Conservation (phyloP, 1,140 invertebrate species). For the Agraylea sexmaculata region DNA sequence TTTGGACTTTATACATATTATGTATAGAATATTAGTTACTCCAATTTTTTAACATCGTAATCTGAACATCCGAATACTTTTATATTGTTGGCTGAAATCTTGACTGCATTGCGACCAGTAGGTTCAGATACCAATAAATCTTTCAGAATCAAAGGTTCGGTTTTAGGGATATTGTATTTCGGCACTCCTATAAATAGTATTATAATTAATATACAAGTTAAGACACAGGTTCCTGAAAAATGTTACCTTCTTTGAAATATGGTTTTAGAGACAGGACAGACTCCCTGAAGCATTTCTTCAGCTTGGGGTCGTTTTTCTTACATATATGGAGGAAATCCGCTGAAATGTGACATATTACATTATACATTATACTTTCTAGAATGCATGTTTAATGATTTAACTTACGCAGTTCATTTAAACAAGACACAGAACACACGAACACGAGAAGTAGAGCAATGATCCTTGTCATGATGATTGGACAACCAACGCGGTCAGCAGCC, state of each 20-base stretch:
- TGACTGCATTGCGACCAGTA: constrained; percentile 33
- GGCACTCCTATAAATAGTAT: constrained; percentile 26
- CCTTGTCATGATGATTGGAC: too few relatives aligned
- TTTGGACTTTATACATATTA: background rate
- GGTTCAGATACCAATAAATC: constrained; percentile 42
- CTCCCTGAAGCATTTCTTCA: constrained; percentile 41
- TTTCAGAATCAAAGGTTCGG: constrained; percentile 49
- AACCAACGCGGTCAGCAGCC: too few relatives aligned
- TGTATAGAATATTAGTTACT: constrained; percentile 31
- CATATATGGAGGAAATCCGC: constrained; percentile 51
- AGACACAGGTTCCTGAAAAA: background rate
- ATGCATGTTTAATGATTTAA: too few relatives aligned
- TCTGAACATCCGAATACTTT: constrained; percentile 47
- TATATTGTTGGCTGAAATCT: constrained; percentile 42
- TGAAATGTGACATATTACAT: too few relatives aligned
- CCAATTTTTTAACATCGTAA: constrained; percentile 41
- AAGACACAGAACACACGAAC: too few relatives aligned
- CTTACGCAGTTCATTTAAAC: too few relatives aligned
- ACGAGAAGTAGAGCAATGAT: too few relatives aligned
- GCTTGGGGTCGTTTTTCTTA: constrained; percentile 40
- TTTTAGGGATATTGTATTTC: constrained; percentile 45
- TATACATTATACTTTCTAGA: too few relatives aligned
- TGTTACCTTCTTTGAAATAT: constrained; percentile 31
- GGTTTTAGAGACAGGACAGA: constrained; percentile 40
- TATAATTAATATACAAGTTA: background rate